Conservation (phyloP, 2,797 vertebrate species). For the Coilia nasus region DNA sequence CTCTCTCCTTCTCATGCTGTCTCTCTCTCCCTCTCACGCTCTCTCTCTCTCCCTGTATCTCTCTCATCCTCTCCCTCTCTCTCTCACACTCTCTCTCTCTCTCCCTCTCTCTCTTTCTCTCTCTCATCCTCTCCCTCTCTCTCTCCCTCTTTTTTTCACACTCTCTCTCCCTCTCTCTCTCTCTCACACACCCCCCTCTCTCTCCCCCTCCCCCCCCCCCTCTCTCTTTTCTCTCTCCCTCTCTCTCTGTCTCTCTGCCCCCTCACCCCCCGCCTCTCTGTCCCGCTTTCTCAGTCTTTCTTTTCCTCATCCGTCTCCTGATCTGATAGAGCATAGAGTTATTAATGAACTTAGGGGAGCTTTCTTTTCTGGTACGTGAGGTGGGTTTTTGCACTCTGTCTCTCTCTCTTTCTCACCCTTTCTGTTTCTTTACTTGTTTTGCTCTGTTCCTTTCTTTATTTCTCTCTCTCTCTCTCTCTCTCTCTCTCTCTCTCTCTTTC, state of each 20-base stretch:
- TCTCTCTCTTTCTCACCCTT: background rate
- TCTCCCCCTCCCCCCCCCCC: too few relatives aligned
- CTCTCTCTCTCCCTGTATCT: background rate
- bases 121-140: constrained; percentile 22
- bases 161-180: constrained; percentile 25
- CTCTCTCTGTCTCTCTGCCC: constrained; percentile 28
- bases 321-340: constrained; percentile 40
- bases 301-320: background rate
- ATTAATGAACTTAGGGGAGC: constrained; percentile 49
- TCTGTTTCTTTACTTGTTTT: background rate
- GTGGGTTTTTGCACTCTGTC: background rate
- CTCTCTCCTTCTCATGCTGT: background rate
- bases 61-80: too few relatives aligned
- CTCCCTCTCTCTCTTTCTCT: background rate
- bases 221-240: background rate
- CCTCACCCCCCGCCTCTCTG: constrained; percentile 23
- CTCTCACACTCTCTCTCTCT: constrained; percentile 11
- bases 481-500: too few relatives aligned
- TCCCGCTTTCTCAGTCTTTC: constrained; percentile 4
- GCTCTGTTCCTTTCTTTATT: background rate
- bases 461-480: too few relatives aligned
- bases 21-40: background rate
- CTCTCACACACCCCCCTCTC: too few relatives aligned
- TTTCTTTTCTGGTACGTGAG: background rate
- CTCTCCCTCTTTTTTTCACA: background rate